Evolutionary conservation across 1,140 invertebrate species (phyloP).

Genomic region (Drosophila rhopaloa): DNA sequence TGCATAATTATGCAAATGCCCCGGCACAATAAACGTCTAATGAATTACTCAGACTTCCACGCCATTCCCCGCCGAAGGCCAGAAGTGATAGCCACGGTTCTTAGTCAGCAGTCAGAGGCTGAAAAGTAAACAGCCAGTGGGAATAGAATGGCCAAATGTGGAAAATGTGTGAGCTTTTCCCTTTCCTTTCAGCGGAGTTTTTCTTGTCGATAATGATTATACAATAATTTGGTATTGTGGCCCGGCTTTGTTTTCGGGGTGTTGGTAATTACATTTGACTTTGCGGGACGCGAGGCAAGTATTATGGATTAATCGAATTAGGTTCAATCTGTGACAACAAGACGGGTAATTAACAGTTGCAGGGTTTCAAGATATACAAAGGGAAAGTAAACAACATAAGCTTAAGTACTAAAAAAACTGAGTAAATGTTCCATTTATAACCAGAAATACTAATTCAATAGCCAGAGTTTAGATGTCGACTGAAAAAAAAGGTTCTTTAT

Average conservation of each 20-base stretch:
- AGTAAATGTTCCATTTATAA: too few relatives aligned
- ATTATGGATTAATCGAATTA: conserved; percentile 60
- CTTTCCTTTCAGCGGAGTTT: not conserved
- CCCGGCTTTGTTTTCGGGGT: conserved; percentile 16
- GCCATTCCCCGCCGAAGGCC: conserved; percentile 6
- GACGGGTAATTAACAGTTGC: conserved; percentile 53
- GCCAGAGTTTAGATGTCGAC: too few relatives aligned
- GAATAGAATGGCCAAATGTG: not conserved
- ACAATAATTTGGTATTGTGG: conserved; percentile 74
- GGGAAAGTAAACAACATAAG: not conserved
- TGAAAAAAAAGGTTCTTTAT: too few relatives aligned
- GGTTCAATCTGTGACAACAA: conserved; percentile 25
- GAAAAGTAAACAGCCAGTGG: conserved; percentile 15
- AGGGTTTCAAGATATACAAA: conserved; percentile 1
- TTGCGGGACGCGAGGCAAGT: conserved; percentile 13
- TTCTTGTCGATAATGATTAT: conserved; percentile 55
- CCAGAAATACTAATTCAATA: too few relatives aligned
- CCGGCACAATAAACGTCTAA: conserved; percentile 74
- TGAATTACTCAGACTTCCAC: conserved; percentile 65
- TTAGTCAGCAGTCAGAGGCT: conserved; percentile 37
- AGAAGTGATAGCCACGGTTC: conserved; percentile 39
- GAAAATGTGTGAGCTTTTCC: not conserved
- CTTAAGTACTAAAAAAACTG: too few relatives aligned
- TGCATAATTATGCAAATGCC: conserved; percentile 81
- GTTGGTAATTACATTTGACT: conserved; percentile 52